These are phyloP conservation scores for Doryteuthis pealeii DNA, from an alignment of 1,140 invertebrate species.

Conservation along the genomic window DNA sequence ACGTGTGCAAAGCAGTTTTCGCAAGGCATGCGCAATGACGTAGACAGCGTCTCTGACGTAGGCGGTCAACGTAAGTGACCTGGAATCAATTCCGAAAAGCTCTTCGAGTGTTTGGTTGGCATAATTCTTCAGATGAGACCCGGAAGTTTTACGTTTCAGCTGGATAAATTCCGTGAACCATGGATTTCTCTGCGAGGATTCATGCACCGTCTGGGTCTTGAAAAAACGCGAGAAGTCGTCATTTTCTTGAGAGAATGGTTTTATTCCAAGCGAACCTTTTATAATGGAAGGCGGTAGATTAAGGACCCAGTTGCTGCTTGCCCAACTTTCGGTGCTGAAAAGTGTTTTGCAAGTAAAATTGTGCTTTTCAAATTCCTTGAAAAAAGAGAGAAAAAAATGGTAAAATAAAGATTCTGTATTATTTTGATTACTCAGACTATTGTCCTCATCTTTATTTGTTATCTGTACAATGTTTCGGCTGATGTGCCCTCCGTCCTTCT, in stretches of 20 bases:
- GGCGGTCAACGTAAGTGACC: not conserved
- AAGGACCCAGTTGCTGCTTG: not conserved
- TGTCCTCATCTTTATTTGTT: too few relatives aligned
- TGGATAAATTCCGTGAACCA: not conserved
- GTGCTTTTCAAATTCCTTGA: not conserved
- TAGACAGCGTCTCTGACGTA: conserved; percentile 4
- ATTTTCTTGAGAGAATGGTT: not conserved
- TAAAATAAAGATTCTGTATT: too few relatives aligned
- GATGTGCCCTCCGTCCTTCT: too few relatives aligned
- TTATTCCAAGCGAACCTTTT: not conserved
- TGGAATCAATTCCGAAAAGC: not conserved
- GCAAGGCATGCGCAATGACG: not conserved
- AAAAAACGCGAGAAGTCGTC: not conserved
- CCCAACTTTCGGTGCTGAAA: not conserved
- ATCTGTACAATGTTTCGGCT: too few relatives aligned
- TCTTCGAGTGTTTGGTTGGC: not conserved
- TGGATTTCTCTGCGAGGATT: not conserved
- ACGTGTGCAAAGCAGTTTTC: not conserved
- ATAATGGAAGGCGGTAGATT: not conserved
- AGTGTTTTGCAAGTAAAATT: not conserved
- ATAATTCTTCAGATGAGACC: not conserved
- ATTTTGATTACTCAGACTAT: too few relatives aligned
- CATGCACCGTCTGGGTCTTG: not conserved
- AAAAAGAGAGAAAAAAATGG: not conserved
- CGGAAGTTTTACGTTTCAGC: not conserved